Evolutionary conservation across 53 echinoderm and acorn worm species (phyloP).

Genomic region (Holothuria scabra): DNA sequence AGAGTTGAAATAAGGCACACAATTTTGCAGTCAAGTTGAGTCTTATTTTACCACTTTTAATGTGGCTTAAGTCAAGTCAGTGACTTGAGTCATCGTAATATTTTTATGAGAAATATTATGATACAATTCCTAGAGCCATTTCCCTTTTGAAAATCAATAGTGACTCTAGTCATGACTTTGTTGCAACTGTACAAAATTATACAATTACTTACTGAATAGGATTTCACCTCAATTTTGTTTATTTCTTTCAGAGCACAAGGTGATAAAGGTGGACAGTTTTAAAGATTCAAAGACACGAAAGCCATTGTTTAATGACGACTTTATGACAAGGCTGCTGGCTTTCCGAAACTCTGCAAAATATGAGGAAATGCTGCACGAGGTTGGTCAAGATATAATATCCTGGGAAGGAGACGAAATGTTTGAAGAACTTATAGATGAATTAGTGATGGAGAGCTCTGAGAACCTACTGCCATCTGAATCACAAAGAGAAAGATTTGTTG

Average conservation of each 20-base stretch:
- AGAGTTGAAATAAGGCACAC: too few relatives aligned
- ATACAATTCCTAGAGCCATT: too few relatives aligned
- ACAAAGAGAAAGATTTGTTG: too few relatives aligned
- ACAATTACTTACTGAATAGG: too few relatives aligned
- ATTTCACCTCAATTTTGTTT: background rate
- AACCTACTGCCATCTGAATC: background rate
- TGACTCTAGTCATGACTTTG: too few relatives aligned
- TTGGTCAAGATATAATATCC: constrained; percentile 38
- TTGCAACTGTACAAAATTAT: too few relatives aligned
- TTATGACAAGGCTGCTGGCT: constrained; percentile 68
- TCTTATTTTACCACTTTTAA: too few relatives aligned
- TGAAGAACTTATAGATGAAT: constrained; percentile 68
- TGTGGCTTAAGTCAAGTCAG: too few relatives aligned
- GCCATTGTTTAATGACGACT: constrained; percentile 66
- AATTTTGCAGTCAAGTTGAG: too few relatives aligned
- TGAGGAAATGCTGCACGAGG: constrained; percentile 61
- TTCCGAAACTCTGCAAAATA: constrained; percentile 70
- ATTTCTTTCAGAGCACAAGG: constrained; percentile 11
- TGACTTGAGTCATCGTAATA: too few relatives aligned
- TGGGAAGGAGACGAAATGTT: constrained; percentile 70
- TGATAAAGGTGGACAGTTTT: constrained; percentile 54
- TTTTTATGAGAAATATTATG: too few relatives aligned
- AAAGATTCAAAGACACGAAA: constrained; percentile 34
- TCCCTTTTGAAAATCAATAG: too few relatives aligned
- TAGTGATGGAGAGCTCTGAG: constrained; percentile 55